Conservation (phyloP, 2,797 vertebrate species). For the Mallotus villosus region DNA sequence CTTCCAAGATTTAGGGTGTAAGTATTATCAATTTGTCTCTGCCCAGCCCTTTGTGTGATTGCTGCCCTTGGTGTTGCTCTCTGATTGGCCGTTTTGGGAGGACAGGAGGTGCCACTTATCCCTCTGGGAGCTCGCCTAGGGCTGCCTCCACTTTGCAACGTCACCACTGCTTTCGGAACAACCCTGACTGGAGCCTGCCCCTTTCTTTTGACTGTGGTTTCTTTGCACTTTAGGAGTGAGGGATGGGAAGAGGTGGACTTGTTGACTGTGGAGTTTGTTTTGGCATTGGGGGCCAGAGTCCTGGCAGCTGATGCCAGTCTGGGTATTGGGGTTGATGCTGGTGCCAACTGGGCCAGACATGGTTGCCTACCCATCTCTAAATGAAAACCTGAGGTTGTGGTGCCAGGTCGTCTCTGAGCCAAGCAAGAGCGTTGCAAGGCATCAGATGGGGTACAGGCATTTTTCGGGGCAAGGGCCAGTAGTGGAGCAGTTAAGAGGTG, state of each 20-base stretch:
- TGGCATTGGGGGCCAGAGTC: slow-evolving; percentile 43
- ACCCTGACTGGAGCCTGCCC: slow-evolving; percentile 35
- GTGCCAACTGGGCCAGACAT: slow-evolving; percentile 24
- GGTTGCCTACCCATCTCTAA: slow-evolving; percentile 54
- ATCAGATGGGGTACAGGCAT: slow-evolving; percentile 48
- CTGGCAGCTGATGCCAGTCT: slow-evolving; percentile 2
- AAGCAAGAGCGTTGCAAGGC: slow-evolving; percentile 57
- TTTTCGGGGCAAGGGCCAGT: slow-evolving; percentile 39
- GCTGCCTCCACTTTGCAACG: slow-evolving; percentile 18
- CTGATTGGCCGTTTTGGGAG: slow-evolving; percentile 72
- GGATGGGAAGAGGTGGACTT: slow-evolving; percentile 31
- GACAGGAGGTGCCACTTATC: slow-evolving; percentile 61
- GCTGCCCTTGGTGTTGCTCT: slow-evolving; percentile 50
- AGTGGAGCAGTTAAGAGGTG: slow-evolving; percentile 38
- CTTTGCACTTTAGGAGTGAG: slow-evolving; percentile 38
- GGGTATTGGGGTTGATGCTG: not conserved
- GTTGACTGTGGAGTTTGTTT: slow-evolving; percentile 36
- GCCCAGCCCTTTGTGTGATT: slow-evolving; percentile 39
- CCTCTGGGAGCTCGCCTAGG: slow-evolving; percentile 53
- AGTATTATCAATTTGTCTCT: slow-evolving; percentile 20
- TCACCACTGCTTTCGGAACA: not conserved
- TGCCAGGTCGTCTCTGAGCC: slow-evolving; percentile 60
- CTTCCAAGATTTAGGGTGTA: slow-evolving; percentile 47
- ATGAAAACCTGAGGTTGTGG: slow-evolving; percentile 64
- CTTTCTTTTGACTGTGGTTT: slow-evolving; percentile 48